A percentile compares a stretch with the other conserved stretches of the same genome.
phyloP scores from a whole-genome alignment of 2,113 vertebrate genomes.

The Dipodomys stephensi region DNA sequence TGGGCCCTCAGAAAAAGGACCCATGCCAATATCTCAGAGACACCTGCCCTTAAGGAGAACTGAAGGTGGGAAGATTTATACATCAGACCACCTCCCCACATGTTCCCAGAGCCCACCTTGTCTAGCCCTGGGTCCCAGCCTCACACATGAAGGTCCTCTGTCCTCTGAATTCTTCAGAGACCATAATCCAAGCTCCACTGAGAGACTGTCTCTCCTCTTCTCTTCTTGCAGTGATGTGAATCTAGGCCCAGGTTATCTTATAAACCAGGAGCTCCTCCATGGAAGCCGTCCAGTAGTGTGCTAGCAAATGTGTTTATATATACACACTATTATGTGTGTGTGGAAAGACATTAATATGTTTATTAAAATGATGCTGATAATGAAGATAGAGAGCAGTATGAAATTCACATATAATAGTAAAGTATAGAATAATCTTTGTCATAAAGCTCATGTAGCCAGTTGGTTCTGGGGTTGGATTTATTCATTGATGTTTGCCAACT shows the following conservation, averaged over 20 bases:
- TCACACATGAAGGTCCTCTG: background rate
- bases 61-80: background rate
- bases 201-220: background rate
- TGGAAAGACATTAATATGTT: background rate
- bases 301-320: background rate
- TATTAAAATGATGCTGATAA: background rate
- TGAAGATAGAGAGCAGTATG: background rate
- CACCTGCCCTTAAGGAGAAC: background rate
- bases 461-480: background rate
- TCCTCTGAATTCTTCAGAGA: background rate
- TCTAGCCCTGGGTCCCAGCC: background rate
- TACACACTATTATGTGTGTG: no score
- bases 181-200: background rate
- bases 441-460: background rate
- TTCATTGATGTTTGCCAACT: background rate
- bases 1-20: background rate
- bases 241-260: background rate
- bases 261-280: background rate
- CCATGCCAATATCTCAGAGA: background rate
- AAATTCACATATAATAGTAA: slow-evolving; percentile 6
- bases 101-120: background rate
- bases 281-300: background rate
- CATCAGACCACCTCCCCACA: background rate
- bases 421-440: background rate
- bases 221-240: background rate